These are phyloP conservation scores for Amphibalanus amphitrite DNA, from an alignment of 1,140 invertebrate species.

Conservation along the genomic window DNA sequence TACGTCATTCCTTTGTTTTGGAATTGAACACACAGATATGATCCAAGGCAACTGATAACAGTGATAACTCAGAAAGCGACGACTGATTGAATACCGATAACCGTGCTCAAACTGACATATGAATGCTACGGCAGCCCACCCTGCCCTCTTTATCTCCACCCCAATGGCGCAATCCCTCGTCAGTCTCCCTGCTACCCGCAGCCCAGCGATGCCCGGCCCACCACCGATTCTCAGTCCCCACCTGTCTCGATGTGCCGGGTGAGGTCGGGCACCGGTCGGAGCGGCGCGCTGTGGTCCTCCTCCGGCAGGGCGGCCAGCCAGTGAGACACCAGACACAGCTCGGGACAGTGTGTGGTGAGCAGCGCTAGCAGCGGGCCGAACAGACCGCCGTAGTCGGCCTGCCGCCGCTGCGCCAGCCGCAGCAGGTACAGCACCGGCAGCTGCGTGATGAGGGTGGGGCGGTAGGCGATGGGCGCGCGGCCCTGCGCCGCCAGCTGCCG, in stretches of 20 bases:
- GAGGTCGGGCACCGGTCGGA: conserved; percentile 10
- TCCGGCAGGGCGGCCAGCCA: conserved; percentile 47
- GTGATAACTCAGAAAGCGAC: too few species aligned
- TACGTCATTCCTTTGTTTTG: too few species aligned
- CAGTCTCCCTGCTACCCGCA: too few species aligned
- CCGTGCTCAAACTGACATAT: too few species aligned
- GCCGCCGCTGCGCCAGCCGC: conserved; percentile 79
- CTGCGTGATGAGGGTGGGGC: conserved; percentile 68
- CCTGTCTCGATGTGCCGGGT: conserved; percentile 13
- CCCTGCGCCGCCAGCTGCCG: conserved; percentile 43
- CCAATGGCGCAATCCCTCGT: too few species aligned
- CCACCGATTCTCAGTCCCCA: conserved; percentile 5
- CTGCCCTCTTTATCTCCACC: too few species aligned
- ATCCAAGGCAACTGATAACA: too few species aligned
- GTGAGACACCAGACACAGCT: conserved; percentile 84
- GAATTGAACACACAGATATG: too few species aligned
- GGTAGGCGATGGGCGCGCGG: conserved; percentile 68
- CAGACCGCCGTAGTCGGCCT: conserved; percentile 63
- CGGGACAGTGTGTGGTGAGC: conserved; percentile 82
- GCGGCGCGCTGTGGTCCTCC: neutral
- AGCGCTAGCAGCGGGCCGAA: conserved; percentile 70
- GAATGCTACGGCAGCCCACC: too few species aligned
- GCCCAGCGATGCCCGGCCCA: too few species aligned
- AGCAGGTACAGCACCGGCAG: conserved; percentile 87
- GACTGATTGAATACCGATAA: too few species aligned